Percentiles rank a stretch among this genome's conserved stretches.
Conservation (phyloP, 2,888 invertebrate species). For the Sialis lutaria region DNA sequence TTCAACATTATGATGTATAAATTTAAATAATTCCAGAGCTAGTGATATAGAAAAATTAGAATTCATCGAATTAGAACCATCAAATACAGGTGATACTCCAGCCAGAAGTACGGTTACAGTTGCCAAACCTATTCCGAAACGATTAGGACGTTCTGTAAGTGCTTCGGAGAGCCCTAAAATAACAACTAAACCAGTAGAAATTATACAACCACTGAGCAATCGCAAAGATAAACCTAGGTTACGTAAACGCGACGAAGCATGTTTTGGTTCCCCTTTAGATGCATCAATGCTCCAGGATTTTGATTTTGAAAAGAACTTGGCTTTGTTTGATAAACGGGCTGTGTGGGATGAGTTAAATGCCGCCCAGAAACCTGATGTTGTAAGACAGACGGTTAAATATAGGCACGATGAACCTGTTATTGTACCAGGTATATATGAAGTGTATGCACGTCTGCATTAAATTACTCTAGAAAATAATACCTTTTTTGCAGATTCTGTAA, state of each 20-base stretch:
- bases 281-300: conserved; percentile 57
- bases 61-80: conserved; percentile 48
- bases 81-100: conserved; percentile 15
- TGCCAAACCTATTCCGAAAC: conserved; percentile 34
- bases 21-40: conserved; percentile 31
- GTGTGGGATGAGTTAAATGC: conserved; percentile 57
- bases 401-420: conserved; percentile 64
- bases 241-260: conserved; percentile 45
- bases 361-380: conserved; percentile 41
- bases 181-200: conserved; percentile 4
- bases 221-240: conserved; percentile 30
- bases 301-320: conserved; percentile 88
- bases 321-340: conserved; percentile 75
- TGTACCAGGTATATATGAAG: neutral
- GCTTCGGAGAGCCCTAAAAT: conserved; percentile 15
- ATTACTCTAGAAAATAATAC: too few species aligned
- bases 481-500: too few species aligned
- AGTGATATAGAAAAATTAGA: conserved; percentile 57
- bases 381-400: conserved; percentile 32
- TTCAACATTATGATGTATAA: neutral
- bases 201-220: conserved; percentile 4
- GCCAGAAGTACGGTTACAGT: conserved; percentile 31
- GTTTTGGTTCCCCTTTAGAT: conserved; percentile 57
- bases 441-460: too few species aligned
- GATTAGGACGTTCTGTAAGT: conserved; percentile 28